Evolutionary conservation across 2,888 invertebrate genomes (phyloP), one percentile per base, ranked within the genome.

Genomic region (Drosophila colorata): DNA sequence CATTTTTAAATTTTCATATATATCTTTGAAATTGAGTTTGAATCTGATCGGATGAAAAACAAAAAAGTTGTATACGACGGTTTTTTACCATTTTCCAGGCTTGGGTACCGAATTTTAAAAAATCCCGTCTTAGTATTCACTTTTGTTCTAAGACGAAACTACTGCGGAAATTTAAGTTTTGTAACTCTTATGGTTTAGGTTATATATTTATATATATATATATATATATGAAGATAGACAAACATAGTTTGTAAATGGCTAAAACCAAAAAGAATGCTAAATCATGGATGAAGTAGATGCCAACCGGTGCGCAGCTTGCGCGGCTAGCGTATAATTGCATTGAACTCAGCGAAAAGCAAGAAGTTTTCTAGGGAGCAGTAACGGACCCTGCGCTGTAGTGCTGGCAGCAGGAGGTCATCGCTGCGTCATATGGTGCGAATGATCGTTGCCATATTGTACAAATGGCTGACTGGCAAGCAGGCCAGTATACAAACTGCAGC

Each of bases 191-290:
- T n/a, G n/a, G n/a, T n/a, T n/a, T n/a, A n/a, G n/a, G n/a, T n/a
- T n/a, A n/a, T n/a, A n/a, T n/a, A n/a, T n/a, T n/a, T n/a, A n/a
- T 8, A 44, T 1, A 35, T 23, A 48, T 37, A 43, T 44, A 60
- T 47, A 64, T 11, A 49, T 41, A 48, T 40, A 25, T 37, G 18
- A 46, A 41, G 40, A 25, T 31, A 28, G 16, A 20, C 46, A 56
- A 41, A 25, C 25, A 40, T 33, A 20, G 20, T 58, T 2, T 38
- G 43, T 40, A 72, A 73, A 65, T 83, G 58, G 75, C 65, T 74
- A 70, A 80, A 82, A 81, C 78, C 89, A 83, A 87, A 86, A 89
- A 78, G 85, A 88, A 82, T 84, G 88, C 81, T 84, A 90, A 90
- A 88, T 91, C 91, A 90, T 88, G 82, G 80, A 70, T 78, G 70